These are phyloP conservation scores for Caranx melampygus DNA, from an alignment of 2,113 vertebrate species.

Conservation along the genomic window DNA sequence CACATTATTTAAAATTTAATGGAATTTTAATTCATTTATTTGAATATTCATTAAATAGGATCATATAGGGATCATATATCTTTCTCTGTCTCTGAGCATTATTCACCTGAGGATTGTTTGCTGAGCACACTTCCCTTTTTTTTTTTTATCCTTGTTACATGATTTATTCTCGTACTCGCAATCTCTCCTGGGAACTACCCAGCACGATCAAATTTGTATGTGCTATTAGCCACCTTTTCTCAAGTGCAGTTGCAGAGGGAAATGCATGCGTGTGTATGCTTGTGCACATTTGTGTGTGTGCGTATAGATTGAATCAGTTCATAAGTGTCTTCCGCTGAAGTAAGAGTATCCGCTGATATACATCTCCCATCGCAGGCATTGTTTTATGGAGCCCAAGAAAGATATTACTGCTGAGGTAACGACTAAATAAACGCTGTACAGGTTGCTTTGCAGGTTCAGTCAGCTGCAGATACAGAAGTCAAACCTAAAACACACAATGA, in stretches of 20 bases:
- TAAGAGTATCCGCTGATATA: constrained; percentile 34
- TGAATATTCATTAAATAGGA: constrained; percentile 50
- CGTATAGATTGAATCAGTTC: constrained; percentile 50
- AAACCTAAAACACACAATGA: neutral
- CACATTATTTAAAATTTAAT: constrained; percentile 46
- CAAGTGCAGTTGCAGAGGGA: constrained; percentile 16
- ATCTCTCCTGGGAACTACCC: constrained; percentile 38
- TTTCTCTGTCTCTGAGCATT: constrained; percentile 9
- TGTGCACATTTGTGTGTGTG: constrained; percentile 14
- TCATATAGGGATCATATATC: constrained; percentile 19
- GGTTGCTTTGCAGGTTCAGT: constrained; percentile 2
- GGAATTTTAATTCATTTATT: constrained; percentile 27
- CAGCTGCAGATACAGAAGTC: neutral
- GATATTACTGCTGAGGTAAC: constrained; percentile 24
- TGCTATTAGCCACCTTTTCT: constrained; percentile 36
- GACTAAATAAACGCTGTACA: constrained; percentile 24
- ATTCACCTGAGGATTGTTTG: constrained; percentile 52
- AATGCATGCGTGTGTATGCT: constrained; percentile 1
- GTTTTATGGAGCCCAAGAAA: constrained; percentile 23
- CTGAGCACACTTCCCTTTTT: constrained; percentile 9
- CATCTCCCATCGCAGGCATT: constrained; percentile 41
- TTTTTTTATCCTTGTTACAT: constrained; percentile 14
- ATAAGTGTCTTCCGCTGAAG: constrained; percentile 46
- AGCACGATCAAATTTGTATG: constrained; percentile 45
- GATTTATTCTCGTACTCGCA: constrained; percentile 53